These are phyloP conservation scores for Idaea aversata DNA, from an alignment of 2,888 invertebrate species.

Conservation along the genomic window DNA sequence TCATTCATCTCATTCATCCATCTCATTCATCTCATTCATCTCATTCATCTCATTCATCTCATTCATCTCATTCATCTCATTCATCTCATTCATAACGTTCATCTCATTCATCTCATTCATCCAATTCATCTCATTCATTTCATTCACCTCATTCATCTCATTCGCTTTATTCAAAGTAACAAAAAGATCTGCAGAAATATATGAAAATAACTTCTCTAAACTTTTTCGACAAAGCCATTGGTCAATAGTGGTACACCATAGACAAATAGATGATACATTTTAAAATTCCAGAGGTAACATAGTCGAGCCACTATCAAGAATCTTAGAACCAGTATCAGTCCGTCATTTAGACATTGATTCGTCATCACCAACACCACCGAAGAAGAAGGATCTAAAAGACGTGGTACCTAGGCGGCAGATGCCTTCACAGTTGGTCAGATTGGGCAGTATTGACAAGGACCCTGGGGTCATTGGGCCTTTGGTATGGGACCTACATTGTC, in stretches of 20 bases:
- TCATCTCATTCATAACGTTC: too few relatives aligned
- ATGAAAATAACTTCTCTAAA: too few relatives aligned
- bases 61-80: too few relatives aligned
- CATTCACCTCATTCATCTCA: too few relatives aligned
- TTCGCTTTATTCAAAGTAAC: too few relatives aligned
- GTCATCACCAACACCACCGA: slow-evolving; percentile 50
- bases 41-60: too few relatives aligned
- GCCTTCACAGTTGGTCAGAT: slow-evolving; percentile 78
- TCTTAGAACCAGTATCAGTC: slow-evolving; percentile 89
- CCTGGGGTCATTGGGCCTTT: slow-evolving; percentile 91
- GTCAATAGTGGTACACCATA: background rate
- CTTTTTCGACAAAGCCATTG: too few relatives aligned
- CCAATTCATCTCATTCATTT: too few relatives aligned
- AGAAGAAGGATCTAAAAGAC: slow-evolving; percentile 37
- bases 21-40: too few relatives aligned
- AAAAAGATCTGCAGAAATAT: too few relatives aligned
- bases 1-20: too few relatives aligned
- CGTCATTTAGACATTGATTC: slow-evolving; percentile 83
- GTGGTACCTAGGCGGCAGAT: slow-evolving; percentile 65
- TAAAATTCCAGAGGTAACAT: slow-evolving; percentile 80
- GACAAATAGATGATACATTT: background rate
- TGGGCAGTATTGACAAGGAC: slow-evolving; percentile 88
- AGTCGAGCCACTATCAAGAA: slow-evolving; percentile 88
- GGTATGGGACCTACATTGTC: slow-evolving; percentile 90
- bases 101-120: too few relatives aligned